phyloP scores from a whole-genome alignment of 2,888 invertebrate species.

The Melanchra persicariae region DNA sequence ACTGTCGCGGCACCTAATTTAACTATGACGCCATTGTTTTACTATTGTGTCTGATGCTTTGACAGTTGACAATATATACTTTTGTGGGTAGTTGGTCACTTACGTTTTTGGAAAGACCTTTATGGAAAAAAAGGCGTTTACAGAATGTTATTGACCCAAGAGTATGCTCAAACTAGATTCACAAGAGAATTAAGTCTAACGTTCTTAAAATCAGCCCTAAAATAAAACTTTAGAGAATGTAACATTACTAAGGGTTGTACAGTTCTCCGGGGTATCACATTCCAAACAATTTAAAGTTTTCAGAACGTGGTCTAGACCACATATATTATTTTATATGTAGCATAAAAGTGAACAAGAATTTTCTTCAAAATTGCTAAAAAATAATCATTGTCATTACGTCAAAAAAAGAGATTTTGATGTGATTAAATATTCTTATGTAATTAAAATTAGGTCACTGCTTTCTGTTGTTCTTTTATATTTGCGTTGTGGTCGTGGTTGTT shows the following conservation, averaged over 20 bases:
- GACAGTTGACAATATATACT: too few relatives aligned
- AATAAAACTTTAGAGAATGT: slow-evolving; percentile 19
- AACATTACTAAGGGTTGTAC: slow-evolving; percentile 10
- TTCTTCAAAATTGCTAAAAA: background rate
- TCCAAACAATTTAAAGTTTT: slow-evolving; percentile 29
- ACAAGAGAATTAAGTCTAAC: background rate
- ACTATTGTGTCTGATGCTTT: too few relatives aligned
- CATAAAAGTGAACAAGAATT: slow-evolving; percentile 6
- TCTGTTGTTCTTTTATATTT: background rate
- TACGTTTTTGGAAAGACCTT: slow-evolving; percentile 31
- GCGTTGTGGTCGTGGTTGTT: background rate
- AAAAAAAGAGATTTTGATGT: slow-evolving; percentile 23
- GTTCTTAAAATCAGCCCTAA: slow-evolving; percentile 1
- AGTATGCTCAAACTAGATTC: background rate
- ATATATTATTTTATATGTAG: background rate
- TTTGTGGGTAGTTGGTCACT: slow-evolving; percentile 6
- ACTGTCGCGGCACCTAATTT: too few relatives aligned
- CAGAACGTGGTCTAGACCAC: slow-evolving; percentile 6
- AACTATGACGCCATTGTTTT: too few relatives aligned
- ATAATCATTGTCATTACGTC: slow-evolving; percentile 4
- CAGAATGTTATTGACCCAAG: background rate
- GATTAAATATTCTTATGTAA: slow-evolving; percentile 36
- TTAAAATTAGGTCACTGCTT: slow-evolving; percentile 1
- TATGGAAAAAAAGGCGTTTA: slow-evolving; percentile 24
- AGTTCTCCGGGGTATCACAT: slow-evolving; percentile 20